Percentiles rank a stretch among this genome's conserved stretches.
These are phyloP conservation scores for Celastrina argiolus DNA, from an alignment of 2,888 invertebrate species.

Conservation along the genomic window DNA sequence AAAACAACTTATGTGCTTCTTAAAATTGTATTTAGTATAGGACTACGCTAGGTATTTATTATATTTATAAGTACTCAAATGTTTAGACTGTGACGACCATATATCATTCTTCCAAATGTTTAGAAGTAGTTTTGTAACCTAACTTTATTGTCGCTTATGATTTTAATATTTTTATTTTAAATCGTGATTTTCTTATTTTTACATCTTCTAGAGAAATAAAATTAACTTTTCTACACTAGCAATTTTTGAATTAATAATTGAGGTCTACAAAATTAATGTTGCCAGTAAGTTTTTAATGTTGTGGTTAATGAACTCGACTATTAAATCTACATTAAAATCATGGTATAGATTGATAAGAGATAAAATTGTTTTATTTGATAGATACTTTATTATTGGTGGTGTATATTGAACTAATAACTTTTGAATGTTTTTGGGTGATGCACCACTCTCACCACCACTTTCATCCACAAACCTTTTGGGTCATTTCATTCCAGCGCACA, in stretches of 20 bases:
- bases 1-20: slow-evolving; percentile 30
- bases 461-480: slow-evolving; percentile 3
- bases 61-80: slow-evolving; percentile 10
- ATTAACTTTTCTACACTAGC: background rate
- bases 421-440: background rate
- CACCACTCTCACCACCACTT: background rate
- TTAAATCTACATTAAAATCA: background rate
- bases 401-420: slow-evolving; percentile 9
- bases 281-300: background rate
- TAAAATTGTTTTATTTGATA: slow-evolving; percentile 9
- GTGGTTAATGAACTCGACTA: background rate
- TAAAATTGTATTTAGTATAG: slow-evolving; percentile 12
- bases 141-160: background rate
- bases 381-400: background rate
- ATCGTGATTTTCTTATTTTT: background rate
- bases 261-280: background rate
- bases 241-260: background rate
- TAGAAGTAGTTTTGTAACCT: background rate
- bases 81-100: background rate
- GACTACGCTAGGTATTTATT: slow-evolving; percentile 8
- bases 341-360: background rate
- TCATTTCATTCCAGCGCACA: background rate
- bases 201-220: background rate
- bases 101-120: slow-evolving; percentile 2
- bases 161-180: background rate